These are phyloP conservation scores for Dasyprocta punctata DNA, from an alignment of 2,113 vertebrate species.

Conservation along the genomic window DNA sequence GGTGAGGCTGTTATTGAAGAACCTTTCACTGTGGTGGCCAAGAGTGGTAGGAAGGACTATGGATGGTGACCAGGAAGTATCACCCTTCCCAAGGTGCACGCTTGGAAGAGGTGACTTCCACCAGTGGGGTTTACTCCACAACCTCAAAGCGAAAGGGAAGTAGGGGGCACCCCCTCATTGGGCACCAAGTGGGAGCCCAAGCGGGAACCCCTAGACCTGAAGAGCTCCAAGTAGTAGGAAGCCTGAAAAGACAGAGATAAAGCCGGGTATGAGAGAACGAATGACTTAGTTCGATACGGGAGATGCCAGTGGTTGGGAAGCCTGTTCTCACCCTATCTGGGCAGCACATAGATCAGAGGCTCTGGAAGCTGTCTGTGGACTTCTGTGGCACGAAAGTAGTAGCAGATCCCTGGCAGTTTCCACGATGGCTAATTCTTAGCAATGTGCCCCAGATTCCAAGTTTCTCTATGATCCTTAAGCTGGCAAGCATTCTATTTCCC, in stretches of 20 bases:
- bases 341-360: neutral
- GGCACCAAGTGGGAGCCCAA: neutral
- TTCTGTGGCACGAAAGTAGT: neutral
- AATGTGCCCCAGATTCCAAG: neutral
- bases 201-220: neutral
- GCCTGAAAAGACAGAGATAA: neutral
- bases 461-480: neutral
- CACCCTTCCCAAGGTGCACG: neutral
- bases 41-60: too few relatives aligned
- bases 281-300: neutral
- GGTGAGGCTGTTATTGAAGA: neutral
- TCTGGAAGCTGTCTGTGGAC: neutral
- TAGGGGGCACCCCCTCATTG: neutral
- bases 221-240: neutral
- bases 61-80: neutral
- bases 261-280: neutral
- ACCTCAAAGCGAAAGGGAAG: neutral
- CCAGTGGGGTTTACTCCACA: neutral
- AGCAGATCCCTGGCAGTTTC: neutral
- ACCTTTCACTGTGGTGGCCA: neutral
- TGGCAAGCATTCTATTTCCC: neutral
- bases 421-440: accelerated
- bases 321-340: neutral
- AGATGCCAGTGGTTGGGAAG: too few relatives aligned
- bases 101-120: neutral